Evolutionary conservation across 2,888 invertebrate species (phyloP), one percentile per base, ranked within the genome.

Genomic region (Dugesia japonica): DNA sequence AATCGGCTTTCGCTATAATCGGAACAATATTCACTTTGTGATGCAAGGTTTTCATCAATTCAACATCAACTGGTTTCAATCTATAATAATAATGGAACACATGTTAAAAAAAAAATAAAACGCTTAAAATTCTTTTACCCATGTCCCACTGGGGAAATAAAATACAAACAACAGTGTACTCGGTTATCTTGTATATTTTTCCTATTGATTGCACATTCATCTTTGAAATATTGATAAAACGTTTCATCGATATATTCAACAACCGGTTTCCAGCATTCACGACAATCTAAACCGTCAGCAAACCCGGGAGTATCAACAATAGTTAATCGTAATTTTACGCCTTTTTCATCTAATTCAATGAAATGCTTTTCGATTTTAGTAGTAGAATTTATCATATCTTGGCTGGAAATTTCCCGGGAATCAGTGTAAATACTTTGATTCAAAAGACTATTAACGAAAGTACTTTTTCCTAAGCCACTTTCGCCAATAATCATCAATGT

Each of bases 231-330:
- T 38, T 81, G 81, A 91, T 88, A 87, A 81, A 88, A 89, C 81
- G 93, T 94, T 81, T 92, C 92, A 82, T 94, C 93, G 79, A 94
- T 91, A 84, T 94, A 94, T 38, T 90, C 90, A 33, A 91, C 90
- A 82, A 93, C 91, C 0, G 91, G 90, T 79, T 91, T 89, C 91
- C 92, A 94, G 79, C 86, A 85, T 83, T 94, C 92, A 82, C 92
- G 92, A 82, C 92, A 91, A 84, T 93, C 92, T 74, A 94, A 89
- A 15, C 92, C 90, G 84, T 94, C 94, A 15, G 93, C 94, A 82
- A 92, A 94, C 0, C 94, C 94, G 0, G 94, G 94, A 0, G 94
- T 94, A 83, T 94, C 94, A 9, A 94, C 92, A 79, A 94, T 90
- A 0, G 93, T 94, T 78, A 94, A 86, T 80, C 92, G 88, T 78